Evolutionary conservation across 2,888 invertebrate genomes (phyloP).

Genomic region (Tipula lateralis): DNA sequence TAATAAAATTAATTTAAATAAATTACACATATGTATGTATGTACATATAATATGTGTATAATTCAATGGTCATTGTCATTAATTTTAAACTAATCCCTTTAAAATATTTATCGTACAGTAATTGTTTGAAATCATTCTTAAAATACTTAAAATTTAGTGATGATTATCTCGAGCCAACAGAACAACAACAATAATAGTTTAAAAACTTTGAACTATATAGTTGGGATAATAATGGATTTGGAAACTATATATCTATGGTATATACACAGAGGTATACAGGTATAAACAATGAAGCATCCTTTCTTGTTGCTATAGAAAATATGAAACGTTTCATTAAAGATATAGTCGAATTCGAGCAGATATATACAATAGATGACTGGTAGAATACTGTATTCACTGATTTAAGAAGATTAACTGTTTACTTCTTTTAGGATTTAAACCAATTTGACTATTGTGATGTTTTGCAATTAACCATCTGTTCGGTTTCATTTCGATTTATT

Average conservation of each 20-base stretch:
- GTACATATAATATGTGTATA: not conserved
- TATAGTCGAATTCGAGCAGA: not conserved
- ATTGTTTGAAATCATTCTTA: not conserved
- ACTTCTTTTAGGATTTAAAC: no score
- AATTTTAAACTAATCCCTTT: not conserved
- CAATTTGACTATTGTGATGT: no score
- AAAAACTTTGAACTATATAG: not conserved
- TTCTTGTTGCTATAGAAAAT: not conserved
- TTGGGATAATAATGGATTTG: not conserved
- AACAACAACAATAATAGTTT: not conserved
- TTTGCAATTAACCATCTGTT: no score
- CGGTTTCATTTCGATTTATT: no score
- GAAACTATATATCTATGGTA: not conserved
- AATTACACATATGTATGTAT: not conserved
- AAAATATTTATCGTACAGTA: not conserved
- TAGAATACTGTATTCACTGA: no score
- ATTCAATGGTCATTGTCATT: not conserved
- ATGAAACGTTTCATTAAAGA: not conserved
- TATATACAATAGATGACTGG: no score
- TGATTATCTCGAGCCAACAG: conserved; percentile 6
- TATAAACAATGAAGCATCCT: not conserved
- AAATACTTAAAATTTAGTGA: conserved; percentile 11
- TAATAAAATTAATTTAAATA: not conserved
- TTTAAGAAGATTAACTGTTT: no score
- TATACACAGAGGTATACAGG: not conserved